Base-by-base conservation (phyloP, 1,140 invertebrate genomes). In the Popillia japonica region DNA sequence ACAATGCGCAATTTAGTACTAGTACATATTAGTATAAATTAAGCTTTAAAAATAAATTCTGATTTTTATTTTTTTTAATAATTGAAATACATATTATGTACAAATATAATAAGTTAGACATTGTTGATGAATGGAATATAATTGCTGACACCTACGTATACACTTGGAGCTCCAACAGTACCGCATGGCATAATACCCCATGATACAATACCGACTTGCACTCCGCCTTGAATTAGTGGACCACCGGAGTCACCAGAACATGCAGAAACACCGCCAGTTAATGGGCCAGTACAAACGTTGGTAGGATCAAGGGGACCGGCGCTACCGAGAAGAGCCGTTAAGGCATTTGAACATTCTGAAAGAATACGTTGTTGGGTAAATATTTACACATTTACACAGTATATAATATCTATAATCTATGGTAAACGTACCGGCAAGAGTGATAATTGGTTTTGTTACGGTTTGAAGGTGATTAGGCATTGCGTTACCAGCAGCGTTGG, bases 151-250 rank as follows among this genome's bases (percentile, higher is more conserved):
- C 89, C 89, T 0, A 93, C 92, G 83, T 92, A 94, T 0, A 94
- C 90, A 0, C 92, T 92, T 10, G 94, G 94, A 0, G 89, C 86
- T 17, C 90, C 90, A 80, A 84, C 86, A 22, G 85, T 80, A 3
- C 92, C 92, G 81, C 93, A 94, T 79, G 94, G 94, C 55, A 90
- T 88, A 40, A 91, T 86, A 11, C 94, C 94, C 92, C 93, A 95
- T 1, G 93, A 95, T 0, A 94, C 93, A n/a, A 94, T 86, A 22
- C 94, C 94, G 77, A 94, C 83, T 78, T 89, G 61, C 14, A 86
- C 81, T 23, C 78, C 84, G 79, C 86, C 81, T 72, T 90, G 85
- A 22, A 90, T 87, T 41, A 93, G 82, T 17, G 92, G 92, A 76
- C 92, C 92, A 68, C 92, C 92, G 40, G 91, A 92, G 83, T 93